Conservation (phyloP, 2,113 vertebrate species). For the Nycticryphes semicollaris region DNA sequence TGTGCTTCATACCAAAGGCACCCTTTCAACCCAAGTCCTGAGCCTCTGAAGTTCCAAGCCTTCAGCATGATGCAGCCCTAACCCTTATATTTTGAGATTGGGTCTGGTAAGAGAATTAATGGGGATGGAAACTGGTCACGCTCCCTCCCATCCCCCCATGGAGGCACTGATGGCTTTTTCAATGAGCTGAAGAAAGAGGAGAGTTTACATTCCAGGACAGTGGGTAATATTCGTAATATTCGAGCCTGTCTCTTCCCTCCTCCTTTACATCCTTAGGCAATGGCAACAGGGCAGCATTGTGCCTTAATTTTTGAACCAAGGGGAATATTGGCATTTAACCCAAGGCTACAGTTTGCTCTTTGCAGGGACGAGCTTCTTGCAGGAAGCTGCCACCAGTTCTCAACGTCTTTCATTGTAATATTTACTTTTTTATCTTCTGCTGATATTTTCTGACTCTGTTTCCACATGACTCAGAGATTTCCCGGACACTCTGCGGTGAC, state of each 20-base stretch:
- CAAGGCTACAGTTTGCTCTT: neutral
- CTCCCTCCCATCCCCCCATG: fast-evolving
- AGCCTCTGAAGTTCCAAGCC: neutral
- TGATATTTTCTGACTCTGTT: neutral
- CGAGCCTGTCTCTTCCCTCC: fast-evolving
- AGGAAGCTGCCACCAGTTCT: neutral
- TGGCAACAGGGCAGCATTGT: neutral
- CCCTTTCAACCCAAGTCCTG: neutral
- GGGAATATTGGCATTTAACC: neutral
- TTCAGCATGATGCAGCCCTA: neutral
- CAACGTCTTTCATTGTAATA: neutral
- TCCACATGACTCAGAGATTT: conserved; percentile 19
- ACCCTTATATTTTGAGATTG: neutral
- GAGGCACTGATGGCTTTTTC: neutral
- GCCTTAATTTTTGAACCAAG: neutral
- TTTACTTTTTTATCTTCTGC: neutral
- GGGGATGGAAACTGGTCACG: neutral
- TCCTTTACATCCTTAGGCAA: neutral
- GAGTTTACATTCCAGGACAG: neutral
- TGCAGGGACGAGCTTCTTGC: neutral
- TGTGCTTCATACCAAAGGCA: neutral
- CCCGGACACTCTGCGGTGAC: neutral
- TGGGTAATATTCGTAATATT: neutral
- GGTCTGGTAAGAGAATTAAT: neutral
- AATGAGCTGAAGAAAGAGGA: neutral